Evolutionary conservation across 1,140 invertebrate genomes (phyloP).

Genomic region (Akabosia matsudoensis): DNA sequence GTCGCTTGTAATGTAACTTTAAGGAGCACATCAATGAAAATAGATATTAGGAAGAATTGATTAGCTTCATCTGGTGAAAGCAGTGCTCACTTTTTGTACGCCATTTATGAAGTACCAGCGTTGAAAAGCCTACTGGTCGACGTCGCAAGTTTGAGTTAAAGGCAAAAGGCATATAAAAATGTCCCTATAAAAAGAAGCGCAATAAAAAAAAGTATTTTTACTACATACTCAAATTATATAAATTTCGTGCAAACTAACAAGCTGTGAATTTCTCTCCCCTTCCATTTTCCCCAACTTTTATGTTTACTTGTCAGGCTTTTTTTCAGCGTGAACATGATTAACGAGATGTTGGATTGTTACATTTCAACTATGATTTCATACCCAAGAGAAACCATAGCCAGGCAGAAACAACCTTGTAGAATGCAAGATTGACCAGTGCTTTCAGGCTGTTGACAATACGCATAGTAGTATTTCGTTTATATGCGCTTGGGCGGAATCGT

Average conservation of each 20-base stretch:
- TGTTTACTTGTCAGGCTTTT: slow-evolving; percentile 16
- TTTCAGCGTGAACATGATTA: slow-evolving; percentile 22
- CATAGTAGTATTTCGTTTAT: too few relatives aligned
- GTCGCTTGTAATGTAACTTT: too few relatives aligned
- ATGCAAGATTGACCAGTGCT: not conserved
- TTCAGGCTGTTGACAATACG: not conserved
- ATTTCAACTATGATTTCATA: not conserved
- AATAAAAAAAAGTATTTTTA: not conserved
- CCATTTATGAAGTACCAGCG: too few relatives aligned
- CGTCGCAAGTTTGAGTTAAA: too few relatives aligned
- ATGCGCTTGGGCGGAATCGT: too few relatives aligned
- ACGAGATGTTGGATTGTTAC: not conserved
- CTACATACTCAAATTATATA: not conserved
- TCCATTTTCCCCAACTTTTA: not conserved
- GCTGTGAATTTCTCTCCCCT: slow-evolving; percentile 13
- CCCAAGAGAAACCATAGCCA: not conserved
- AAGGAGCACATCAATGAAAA: too few relatives aligned
- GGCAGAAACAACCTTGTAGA: not conserved
- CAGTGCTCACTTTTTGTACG: too few relatives aligned
- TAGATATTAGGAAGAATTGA: too few relatives aligned
- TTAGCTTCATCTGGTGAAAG: too few relatives aligned
- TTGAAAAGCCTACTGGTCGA: too few relatives aligned
- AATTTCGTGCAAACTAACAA: slow-evolving; percentile 20
- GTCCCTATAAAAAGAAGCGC: not conserved
- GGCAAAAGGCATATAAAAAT: too few relatives aligned